Evolutionary conservation across 2,888 invertebrate species (phyloP), one percentile per base, ranked within the genome.

Genomic region (Hypsopygia costalis): DNA sequence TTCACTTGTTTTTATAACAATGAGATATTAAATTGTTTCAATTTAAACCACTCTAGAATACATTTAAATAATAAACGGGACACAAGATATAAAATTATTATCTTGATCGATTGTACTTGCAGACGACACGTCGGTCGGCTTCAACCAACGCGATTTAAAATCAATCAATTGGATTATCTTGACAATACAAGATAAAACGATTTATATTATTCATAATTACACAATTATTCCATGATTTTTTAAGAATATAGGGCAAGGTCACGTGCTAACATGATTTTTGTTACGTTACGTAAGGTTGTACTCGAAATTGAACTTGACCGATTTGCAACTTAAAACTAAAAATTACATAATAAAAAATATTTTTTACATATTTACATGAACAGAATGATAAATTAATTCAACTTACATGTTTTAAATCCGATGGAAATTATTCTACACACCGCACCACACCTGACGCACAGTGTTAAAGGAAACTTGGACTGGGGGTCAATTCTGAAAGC

Each of bases 361-460:
- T 35, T 34, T 5, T 22, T 5, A 2, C 11, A 31, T 31, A 11
- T 11, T 6, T 31, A 25, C 6, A 5, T 25, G 6, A 3, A 25
- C 25, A 25, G n/a, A 25, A 25, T 11, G 8, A 12, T 11, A 11
- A 11, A 11, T 11, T 31, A 11, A 10, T 22, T 8, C 0, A 7
- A 82, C 86, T 85, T 81, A 87, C 86, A 83, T 87, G 81, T 83
- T 68, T 85, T 69, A 74, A 69, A 77, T 80, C 79, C 81, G 70
- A 75, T 77, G 60, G 69, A 73, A 78, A 67, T 59, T 69, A 62
- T 62, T 66, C 58, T 56, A 75, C 72, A 80, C 81, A 78, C 86
- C 75, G 67, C 85, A 78, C 85, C 77, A 81, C 81, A 64, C 76
- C 69, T 72, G 74, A 72, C 73, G 77, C 83, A 85, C 85, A 85